Evolutionary conservation across 2,797 vertebrate genomes (phyloP).

Genomic region (Pogoniulus pusillus): DNA sequence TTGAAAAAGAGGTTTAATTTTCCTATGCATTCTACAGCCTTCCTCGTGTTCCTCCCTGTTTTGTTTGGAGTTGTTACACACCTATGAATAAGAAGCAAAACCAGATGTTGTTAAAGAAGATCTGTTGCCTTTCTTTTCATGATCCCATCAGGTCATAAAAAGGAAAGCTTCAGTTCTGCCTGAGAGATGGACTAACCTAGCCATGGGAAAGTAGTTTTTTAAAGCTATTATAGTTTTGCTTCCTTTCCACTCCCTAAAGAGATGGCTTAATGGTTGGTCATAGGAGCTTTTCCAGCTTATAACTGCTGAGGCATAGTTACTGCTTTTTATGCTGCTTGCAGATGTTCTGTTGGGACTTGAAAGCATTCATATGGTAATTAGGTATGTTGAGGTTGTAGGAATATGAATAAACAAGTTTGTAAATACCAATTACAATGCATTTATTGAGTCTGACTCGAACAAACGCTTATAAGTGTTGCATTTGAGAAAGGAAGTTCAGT

Average conservation of each 20-base stretch:
- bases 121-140: neutral
- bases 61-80: neutral
- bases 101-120: neutral
- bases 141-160: neutral
- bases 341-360: conserved; percentile 1
- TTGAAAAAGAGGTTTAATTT: neutral
- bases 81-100: neutral
- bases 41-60: neutral
- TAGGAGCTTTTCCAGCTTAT: neutral
- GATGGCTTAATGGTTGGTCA: neutral
- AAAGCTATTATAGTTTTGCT: neutral
- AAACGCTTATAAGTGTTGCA: conserved; percentile 3
- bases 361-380: conserved; percentile 36
- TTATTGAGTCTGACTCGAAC: neutral
- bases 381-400: neutral
- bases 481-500: conserved; percentile 19
- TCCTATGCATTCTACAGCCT: neutral
- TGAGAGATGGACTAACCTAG: neutral
- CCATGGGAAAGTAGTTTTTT: neutral
- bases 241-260: neutral
- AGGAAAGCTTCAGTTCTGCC: neutral
- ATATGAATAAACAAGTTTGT: conserved; percentile 25
- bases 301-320: neutral
- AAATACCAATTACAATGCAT: conserved; percentile 40
- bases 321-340: conserved; percentile 1